Evolutionary conservation across 2,113 vertebrate genomes (phyloP), one percentile per base, ranked within the genome.

Genomic region (Poecilia latipinna): DNA sequence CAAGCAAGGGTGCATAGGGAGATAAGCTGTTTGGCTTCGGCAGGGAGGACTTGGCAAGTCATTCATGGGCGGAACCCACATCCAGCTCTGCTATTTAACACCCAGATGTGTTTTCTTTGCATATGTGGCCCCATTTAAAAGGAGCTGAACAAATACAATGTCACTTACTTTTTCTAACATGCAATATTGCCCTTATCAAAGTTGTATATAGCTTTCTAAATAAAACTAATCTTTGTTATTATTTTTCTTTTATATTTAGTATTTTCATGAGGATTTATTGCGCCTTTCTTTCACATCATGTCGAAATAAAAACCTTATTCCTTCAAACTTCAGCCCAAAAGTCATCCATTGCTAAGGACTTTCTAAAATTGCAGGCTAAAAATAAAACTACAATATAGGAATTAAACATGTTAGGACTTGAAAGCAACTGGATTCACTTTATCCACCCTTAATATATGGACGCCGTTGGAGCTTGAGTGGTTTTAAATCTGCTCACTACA

Each of bases 401-500:
- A 82, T 86, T 7, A 57, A 57, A 11, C 51, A n/a, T 44, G 37
- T 42, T 51, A 24, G 66, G 69, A 54, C 22, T 24, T 72, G 11
- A 79, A 61, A 87, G 72, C 64, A 80, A 68, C 24, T 62, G 1
- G 1, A 1, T 31, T 28, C 61, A 64, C 54, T 79, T 65, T 67
- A 51, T 57, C 39, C 24, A 28, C 35, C 12, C 26, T 48, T 44
- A 68, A 65, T 24, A n/a, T 68, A 61, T 17, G 37, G 12, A 39
- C 3, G 31, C 26, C 4, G 6, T 26, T 31, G 77, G 68, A 84
- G 86, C 82, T 57, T 67, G 65, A 68, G 69, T 51, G 19, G 60
- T 61, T 80, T 73, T 72, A 80, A n/a, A 79, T 89, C 72, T 73
- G 63, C 63, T 35, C 68, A 32, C 63, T 70, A 33, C 69, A 77